These are phyloP conservation scores for Calliphora vicina DNA, from an alignment of 1,140 invertebrate genomes.

Conservation along the genomic window DNA sequence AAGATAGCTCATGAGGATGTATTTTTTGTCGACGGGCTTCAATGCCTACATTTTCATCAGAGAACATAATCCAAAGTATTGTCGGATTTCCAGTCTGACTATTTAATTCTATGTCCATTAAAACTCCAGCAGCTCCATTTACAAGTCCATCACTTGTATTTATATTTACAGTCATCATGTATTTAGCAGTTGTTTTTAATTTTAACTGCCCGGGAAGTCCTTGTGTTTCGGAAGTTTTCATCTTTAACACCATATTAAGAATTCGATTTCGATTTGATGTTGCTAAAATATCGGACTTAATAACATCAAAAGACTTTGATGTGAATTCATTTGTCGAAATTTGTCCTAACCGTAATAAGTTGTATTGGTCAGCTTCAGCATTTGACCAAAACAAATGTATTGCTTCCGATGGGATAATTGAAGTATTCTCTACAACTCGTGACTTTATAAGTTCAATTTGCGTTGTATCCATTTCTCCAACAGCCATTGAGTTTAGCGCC, in stretches of 20 bases:
- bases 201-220: neutral
- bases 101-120: neutral
- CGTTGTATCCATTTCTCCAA: too few species aligned
- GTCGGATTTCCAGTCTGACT: neutral
- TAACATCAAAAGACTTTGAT: neutral
- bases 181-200: neutral
- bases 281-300: neutral
- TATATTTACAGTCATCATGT: neutral
- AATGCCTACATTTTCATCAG: neutral
- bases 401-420: too few species aligned
- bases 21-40: neutral
- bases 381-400: too few species aligned
- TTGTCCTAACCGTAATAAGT: neutral
- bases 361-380: too few species aligned
- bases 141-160: too few species aligned
- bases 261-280: neutral
- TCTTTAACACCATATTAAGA: neutral
- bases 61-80: neutral
- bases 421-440: too few species aligned
- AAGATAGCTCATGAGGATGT: neutral
- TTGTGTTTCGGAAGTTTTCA: slow-evolving; percentile 32
- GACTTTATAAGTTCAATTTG: too few species aligned
- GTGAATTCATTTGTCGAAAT: neutral
- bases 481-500: slow-evolving; percentile 2
- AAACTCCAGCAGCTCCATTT: neutral